Evolutionary conservation across 2,888 invertebrate species (phyloP).

Genomic region (Napeogenes sylphis): DNA sequence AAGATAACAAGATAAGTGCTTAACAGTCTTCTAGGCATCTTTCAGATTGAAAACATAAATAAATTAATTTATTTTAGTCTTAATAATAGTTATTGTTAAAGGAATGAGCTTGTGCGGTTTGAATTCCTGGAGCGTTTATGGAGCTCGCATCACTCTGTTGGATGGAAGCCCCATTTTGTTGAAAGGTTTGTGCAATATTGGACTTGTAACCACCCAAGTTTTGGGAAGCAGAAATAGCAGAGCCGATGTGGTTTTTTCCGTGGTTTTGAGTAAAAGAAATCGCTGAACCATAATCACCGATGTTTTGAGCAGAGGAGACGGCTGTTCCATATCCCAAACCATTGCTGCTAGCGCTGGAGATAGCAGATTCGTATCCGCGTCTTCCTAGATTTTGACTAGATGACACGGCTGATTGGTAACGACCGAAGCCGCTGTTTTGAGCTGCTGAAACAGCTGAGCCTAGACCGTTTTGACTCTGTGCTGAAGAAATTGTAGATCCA

Average conservation of each 20-base stretch:
- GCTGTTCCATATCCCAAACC: constrained; percentile 42
- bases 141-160: constrained; percentile 57
- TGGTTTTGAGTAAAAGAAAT: constrained; percentile 45
- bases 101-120: constrained; percentile 51
- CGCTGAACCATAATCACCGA: constrained; percentile 42
- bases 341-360: constrained; percentile 14
- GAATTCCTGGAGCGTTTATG: constrained; percentile 55
- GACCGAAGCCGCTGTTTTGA: constrained; percentile 37
- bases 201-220: constrained; percentile 46
- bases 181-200: constrained; percentile 53
- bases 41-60: constrained; percentile 24
- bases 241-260: constrained; percentile 39
- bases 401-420: constrained; percentile 41
- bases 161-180: constrained; percentile 45
- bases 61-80: constrained; percentile 1
- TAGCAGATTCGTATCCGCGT: constrained; percentile 20
- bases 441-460: constrained; percentile 42
- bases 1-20: constrained; percentile 60
- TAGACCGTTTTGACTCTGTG: constrained; percentile 46
- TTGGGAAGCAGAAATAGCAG: constrained; percentile 55
- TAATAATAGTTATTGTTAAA: constrained; percentile 55
- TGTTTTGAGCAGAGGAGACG: constrained; percentile 46
- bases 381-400: constrained; percentile 41
- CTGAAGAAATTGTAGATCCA: constrained; percentile 49
- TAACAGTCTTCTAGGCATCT: constrained; percentile 58